These are phyloP conservation scores for Sternarchorhynchus goeldii DNA, from an alignment of 2,797 vertebrate genomes.

Conservation along the genomic window DNA sequence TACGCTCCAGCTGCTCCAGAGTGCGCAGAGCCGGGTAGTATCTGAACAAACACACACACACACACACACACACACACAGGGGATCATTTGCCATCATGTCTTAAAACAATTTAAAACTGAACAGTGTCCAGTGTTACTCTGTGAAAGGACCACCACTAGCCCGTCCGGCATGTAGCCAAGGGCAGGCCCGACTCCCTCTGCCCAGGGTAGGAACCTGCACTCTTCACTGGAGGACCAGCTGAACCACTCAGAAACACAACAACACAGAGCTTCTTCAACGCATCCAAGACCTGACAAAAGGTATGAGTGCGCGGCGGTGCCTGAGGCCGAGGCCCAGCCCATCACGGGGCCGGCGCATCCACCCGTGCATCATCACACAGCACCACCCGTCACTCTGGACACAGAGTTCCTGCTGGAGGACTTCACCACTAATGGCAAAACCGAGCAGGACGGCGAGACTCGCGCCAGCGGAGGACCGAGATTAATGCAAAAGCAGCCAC, in stretches of 20 bases:
- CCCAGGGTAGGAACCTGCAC: background rate
- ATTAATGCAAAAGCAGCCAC: constrained; percentile 53
- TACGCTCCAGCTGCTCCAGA: constrained; percentile 90
- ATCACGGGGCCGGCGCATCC: background rate
- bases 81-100: background rate
- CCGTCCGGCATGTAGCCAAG: background rate
- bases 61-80: constrained; percentile 8
- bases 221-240: background rate
- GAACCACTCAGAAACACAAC: too few relatives aligned
- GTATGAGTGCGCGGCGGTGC: background rate
- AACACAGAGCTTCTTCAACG: too few relatives aligned
- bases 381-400: constrained; percentile 32
- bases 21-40: constrained; percentile 95
- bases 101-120: background rate
- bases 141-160: background rate
- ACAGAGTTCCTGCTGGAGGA: constrained; percentile 56
- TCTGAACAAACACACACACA: constrained; percentile 64
- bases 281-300: too few relatives aligned
- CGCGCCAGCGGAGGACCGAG: constrained; percentile 39
- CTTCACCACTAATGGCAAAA: constrained; percentile 57
- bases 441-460: constrained; percentile 34
- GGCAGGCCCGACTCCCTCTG: too few relatives aligned
- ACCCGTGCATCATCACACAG: constrained; percentile 44
- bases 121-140: background rate
- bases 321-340: background rate